A percentile compares a stretch with the other conserved stretches of the same genome.
phyloP scores from a whole-genome alignment of 1,140 invertebrate genomes.

The Dryas iulia region DNA sequence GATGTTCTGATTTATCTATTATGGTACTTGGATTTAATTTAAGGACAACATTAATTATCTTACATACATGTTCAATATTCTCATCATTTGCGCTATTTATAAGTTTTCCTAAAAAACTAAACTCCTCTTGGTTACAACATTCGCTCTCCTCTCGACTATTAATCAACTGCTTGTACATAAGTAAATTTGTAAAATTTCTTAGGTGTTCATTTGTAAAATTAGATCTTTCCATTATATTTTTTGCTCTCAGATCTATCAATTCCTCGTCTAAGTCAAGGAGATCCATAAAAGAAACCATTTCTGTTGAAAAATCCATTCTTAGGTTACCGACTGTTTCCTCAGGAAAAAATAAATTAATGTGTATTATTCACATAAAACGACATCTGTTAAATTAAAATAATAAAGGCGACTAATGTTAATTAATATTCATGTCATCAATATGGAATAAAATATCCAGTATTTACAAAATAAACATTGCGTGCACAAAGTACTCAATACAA shows the following conservation, averaged over 20 bases:
- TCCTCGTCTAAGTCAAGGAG: slow-evolving; percentile 66
- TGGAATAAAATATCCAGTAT: neutral
- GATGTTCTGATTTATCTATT: slow-evolving; percentile 60
- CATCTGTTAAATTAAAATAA: neutral
- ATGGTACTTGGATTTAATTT: slow-evolving; percentile 48
- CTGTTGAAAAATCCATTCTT: slow-evolving; percentile 36
- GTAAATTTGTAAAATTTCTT: slow-evolving; percentile 45
- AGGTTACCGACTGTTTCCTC: slow-evolving; percentile 2
- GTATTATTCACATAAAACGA: neutral
- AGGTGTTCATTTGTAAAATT: slow-evolving; percentile 49
- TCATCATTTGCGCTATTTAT: slow-evolving; percentile 41
- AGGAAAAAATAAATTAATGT: neutral
- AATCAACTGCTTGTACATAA: slow-evolving; percentile 65
- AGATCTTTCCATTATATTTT: slow-evolving; percentile 48
- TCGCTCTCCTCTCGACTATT: slow-evolving; percentile 56
- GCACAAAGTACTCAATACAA: too few relatives aligned
- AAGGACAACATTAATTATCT: slow-evolving; percentile 51
- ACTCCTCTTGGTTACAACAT: slow-evolving; percentile 61
- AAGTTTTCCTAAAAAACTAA: slow-evolving; percentile 52
- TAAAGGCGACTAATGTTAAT: neutral
- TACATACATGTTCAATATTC: slow-evolving; percentile 50
- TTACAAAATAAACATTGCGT: neutral
- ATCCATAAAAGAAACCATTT: slow-evolving; percentile 64
- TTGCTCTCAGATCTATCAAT: slow-evolving; percentile 50
- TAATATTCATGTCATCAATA: neutral